These are phyloP conservation scores for Scomberomorus guttatus DNA, from an alignment of 2,797 vertebrate genomes.

Conservation along the genomic window DNA sequence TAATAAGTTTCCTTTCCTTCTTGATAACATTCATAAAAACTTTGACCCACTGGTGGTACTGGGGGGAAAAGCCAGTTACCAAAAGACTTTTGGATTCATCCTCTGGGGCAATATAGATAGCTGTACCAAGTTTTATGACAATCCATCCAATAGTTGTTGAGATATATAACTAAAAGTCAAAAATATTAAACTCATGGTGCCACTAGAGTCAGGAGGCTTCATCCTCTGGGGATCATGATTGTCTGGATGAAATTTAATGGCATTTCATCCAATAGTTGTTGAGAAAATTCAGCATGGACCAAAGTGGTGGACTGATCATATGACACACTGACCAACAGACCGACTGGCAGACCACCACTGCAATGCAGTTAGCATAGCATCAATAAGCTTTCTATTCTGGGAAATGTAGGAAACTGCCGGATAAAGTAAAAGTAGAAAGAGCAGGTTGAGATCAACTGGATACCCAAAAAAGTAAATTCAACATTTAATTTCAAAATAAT, in stretches of 20 bases:
- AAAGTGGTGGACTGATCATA: background rate
- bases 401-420: background rate
- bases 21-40: no score
- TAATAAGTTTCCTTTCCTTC: no score
- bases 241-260: background rate
- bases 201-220: background rate
- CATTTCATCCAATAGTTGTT: background rate
- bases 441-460: background rate
- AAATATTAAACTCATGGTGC: background rate
- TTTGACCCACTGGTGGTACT: no score
- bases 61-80: no score
- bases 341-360: no score
- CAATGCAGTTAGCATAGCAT: background rate
- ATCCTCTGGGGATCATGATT: background rate
- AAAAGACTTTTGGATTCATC: no score
- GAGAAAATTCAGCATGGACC: background rate
- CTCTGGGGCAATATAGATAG: no score
- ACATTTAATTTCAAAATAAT: conserved; percentile 1
- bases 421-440: background rate
- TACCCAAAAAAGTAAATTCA: background rate
- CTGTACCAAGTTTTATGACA: no score
- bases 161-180: no score
- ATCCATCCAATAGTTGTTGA: no score
- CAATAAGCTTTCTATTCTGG: background rate
- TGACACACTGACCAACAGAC: background rate